These are phyloP conservation scores for Cryptoleucopteryx plumbea DNA, from an alignment of 2,113 vertebrate species.

Conservation along the genomic window DNA sequence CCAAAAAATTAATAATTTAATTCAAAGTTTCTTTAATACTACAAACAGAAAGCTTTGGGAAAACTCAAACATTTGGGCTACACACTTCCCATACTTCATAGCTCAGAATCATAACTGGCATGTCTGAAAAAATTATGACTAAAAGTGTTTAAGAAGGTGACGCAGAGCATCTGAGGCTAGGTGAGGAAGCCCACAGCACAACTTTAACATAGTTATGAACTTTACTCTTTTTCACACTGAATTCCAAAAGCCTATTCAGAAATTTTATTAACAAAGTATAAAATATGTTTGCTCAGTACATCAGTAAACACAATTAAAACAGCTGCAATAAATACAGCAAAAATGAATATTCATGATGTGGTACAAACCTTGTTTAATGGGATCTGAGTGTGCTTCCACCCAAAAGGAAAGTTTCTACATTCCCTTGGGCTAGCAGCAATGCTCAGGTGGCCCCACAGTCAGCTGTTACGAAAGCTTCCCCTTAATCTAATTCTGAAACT, in stretches of 20 bases:
- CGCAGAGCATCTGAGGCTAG: not conserved
- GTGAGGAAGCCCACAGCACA: not conserved
- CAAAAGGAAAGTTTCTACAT: not conserved
- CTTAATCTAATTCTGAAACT: not conserved
- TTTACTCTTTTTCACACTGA: not conserved
- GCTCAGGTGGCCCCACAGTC: not conserved
- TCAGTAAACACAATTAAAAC: not conserved
- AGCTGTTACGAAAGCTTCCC: not conserved
- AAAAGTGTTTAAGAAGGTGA: not conserved
- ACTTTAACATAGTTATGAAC: not conserved
- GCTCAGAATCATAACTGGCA: not conserved
- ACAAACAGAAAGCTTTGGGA: not conserved
- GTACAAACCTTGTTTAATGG: not conserved
- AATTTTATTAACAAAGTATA: not conserved
- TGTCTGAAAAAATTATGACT: not conserved
- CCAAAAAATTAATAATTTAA: accelerated
- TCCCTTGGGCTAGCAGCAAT: not conserved
- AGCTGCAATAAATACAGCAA: not conserved
- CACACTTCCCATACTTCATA: not conserved
- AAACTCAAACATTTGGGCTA: not conserved
- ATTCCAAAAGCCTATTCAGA: not conserved
- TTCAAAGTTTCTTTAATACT: not conserved
- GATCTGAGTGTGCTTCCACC: not conserved
- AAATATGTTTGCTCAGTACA: not conserved
- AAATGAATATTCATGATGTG: not conserved